Evolutionary conservation across 2,113 vertebrate species (phyloP), one percentile per base, ranked within the genome.

Genomic region (Lanius ludovicianus): DNA sequence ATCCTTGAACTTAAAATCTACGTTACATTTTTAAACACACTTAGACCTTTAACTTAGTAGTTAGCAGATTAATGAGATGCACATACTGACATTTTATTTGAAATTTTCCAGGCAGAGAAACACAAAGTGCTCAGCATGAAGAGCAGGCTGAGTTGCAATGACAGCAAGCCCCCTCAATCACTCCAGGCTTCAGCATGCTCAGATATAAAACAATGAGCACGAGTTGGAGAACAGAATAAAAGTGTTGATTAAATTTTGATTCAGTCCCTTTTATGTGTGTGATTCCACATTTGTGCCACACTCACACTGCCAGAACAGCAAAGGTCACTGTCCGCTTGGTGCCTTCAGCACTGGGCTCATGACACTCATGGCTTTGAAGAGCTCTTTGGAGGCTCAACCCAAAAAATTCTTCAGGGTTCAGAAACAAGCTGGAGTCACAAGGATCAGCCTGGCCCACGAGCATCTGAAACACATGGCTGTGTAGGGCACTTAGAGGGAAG

Each of bases 41-140:
- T 95, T 87, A 97, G 86, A 89, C 90, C 94, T 97, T 92, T 91
- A 92, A 86, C 90, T 96, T 82, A 76, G 83, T 91, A 90, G 84
- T 91, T 96, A 96, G 90, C 71, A 85, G 92, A 97, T 96, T 97
- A 97, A 97, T 97, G 93, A 97, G 90, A 97, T 96, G 95, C 95
- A 85, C 69, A 90, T 84, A 93, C 79, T 97, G 97, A 97, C 96
- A 94, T 97, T 97, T 97, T 84, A 96, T 96, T 95, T 91, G 82
- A 96, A 94, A 84, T 94, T 90, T 96, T 93, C 90, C 95, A 94
- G 95, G 96, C 94, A 94, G 65, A 94, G 95, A 95, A 95, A 93
- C 84, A 90, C 85, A 87, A 96, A 97, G 95, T 88, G 90, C 95
- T 97, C 90, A 82, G 95, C 88, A 62, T 56, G 91, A 94, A 97